Percentiles rank a stretch among this genome's conserved stretches.
These are phyloP conservation scores for Diachrysia chrysitis DNA, from an alignment of 2,888 invertebrate species.

Conservation along the genomic window DNA sequence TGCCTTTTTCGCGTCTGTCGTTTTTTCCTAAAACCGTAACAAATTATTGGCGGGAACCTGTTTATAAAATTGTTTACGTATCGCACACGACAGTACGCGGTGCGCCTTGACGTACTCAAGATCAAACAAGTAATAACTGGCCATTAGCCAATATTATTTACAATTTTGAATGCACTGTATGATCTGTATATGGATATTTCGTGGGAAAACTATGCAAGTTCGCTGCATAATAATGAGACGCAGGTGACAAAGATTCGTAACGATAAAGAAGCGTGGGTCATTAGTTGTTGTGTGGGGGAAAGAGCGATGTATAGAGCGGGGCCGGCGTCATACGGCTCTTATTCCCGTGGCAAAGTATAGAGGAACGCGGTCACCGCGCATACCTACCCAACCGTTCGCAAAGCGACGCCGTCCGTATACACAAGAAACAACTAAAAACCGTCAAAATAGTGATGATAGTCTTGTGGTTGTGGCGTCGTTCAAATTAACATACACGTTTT, in stretches of 20 bases:
- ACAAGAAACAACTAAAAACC: constrained; percentile 64
- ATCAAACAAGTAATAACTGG: constrained; percentile 76
- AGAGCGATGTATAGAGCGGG: constrained; percentile 76
- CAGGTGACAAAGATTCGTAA: constrained; percentile 85
- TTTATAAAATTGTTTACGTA: constrained; percentile 62
- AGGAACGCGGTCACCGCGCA: constrained; percentile 84
- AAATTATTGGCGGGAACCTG: constrained; percentile 45
- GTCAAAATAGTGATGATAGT: constrained; percentile 63
- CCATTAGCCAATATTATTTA: constrained; percentile 73
- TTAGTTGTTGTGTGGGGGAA: constrained; percentile 78
- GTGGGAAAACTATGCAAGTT: constrained; percentile 68
- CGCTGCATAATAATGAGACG: constrained; percentile 76
- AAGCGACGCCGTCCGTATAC: constrained; percentile 66
- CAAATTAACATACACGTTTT: constrained; percentile 51
- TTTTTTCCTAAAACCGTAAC: constrained; percentile 90
- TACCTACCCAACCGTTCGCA: constrained; percentile 71
- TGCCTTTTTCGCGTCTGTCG: constrained; percentile 93
- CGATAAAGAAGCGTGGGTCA: constrained; percentile 86
- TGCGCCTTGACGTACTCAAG: constrained; percentile 64
- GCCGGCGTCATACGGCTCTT: constrained; percentile 80
- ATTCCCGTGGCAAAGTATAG: constrained; percentile 79
- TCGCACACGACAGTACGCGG: constrained; percentile 51
- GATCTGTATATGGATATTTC: constrained; percentile 61
- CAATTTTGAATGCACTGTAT: constrained; percentile 63
- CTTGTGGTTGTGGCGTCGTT: constrained; percentile 43